phyloP scores from a whole-genome alignment of 2,113 vertebrate genomes.

The Arenaria interpres region DNA sequence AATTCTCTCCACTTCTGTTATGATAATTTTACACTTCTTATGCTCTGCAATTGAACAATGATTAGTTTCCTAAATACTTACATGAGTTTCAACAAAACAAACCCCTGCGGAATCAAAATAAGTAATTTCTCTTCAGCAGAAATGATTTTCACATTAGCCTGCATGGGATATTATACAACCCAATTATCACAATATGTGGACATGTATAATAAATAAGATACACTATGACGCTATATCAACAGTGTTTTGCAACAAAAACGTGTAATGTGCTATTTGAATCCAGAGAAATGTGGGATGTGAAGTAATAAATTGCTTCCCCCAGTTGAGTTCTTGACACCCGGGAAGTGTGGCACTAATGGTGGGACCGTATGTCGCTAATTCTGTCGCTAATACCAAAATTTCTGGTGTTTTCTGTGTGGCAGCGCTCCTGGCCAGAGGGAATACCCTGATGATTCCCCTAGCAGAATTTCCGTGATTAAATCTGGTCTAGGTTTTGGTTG shows the following conservation, averaged over 20 bases:
- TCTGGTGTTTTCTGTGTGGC: neutral
- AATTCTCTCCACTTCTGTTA: constrained; percentile 70
- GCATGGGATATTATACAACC: constrained; percentile 65
- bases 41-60: constrained; percentile 75
- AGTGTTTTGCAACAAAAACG: neutral
- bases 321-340: neutral
- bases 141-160: constrained; percentile 73
- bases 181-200: constrained; percentile 74
- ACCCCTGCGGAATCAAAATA: constrained; percentile 74
- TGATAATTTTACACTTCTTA: constrained; percentile 73
- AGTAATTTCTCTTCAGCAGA: constrained; percentile 75
- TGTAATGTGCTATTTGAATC: neutral
- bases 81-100: constrained; percentile 81
- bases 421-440: fast-evolving
- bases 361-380: fast-evolving
- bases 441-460: neutral
- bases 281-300: neutral
- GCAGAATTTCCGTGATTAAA: neutral
- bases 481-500: neutral
- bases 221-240: neutral
- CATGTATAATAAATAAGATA: constrained; percentile 64
- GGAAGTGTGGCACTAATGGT: neutral
- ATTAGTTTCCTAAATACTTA: constrained; percentile 80
- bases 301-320: neutral
- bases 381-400: neutral